Percentiles rank a stretch among this genome's conserved stretches.
These are phyloP conservation scores for Berghia stephanieae DNA, from an alignment of 1,140 invertebrate species.

Conservation along the genomic window DNA sequence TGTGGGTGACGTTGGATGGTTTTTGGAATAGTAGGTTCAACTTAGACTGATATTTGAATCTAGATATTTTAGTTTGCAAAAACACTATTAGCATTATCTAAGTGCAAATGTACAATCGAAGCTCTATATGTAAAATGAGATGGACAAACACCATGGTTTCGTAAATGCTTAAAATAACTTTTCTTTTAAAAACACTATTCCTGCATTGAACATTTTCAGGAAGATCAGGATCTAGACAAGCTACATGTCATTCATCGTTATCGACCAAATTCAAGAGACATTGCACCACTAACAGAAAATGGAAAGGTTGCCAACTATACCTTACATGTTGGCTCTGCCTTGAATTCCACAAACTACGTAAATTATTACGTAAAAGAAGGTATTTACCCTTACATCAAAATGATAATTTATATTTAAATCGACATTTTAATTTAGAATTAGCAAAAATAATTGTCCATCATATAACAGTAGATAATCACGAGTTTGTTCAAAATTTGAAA, in stretches of 20 bases:
- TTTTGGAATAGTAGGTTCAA: too few relatives aligned
- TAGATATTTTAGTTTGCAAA: too few relatives aligned
- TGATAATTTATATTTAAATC: neutral
- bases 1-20: too few relatives aligned
- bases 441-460: neutral
- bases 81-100: too few relatives aligned
- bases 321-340: slow-evolving; percentile 35
- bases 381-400: neutral
- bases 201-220: slow-evolving; percentile 33
- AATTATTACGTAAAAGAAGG: slow-evolving; percentile 40
- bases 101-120: too few relatives aligned
- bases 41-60: too few relatives aligned
- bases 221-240: slow-evolving; percentile 34
- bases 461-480: neutral
- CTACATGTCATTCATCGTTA: slow-evolving; percentile 39
- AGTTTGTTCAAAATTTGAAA: neutral
- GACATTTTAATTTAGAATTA: neutral
- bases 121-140: too few relatives aligned
- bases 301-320: slow-evolving; percentile 39
- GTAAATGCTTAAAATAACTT: too few relatives aligned
- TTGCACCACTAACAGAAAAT: slow-evolving; percentile 33
- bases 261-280: slow-evolving; percentile 28
- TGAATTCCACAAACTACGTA: slow-evolving; percentile 37
- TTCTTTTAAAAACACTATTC: too few relatives aligned
- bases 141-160: too few relatives aligned